A percentile compares a stretch with the other conserved stretches of the same genome.
Conservation (phyloP, 1,140 invertebrate genomes). For the Leptinotarsa undecemlineata region DNA sequence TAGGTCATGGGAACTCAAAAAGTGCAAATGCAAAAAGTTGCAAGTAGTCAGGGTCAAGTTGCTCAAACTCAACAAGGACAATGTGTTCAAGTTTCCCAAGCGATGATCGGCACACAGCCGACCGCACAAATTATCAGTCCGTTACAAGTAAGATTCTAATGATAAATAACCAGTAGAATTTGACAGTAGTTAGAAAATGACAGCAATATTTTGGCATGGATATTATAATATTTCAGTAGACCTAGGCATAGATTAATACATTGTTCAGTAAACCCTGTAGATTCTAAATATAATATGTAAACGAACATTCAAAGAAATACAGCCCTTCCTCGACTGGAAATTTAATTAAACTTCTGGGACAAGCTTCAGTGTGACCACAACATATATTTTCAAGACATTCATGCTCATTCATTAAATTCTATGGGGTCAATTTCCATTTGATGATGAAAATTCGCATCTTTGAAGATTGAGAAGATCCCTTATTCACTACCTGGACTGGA, state of each 20-base stretch:
- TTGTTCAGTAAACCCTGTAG: no score
- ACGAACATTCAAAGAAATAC: no score
- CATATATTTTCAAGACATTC: no score
- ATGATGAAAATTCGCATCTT: no score
- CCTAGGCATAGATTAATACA: background rate
- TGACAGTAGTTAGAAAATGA: constrained; percentile 26
- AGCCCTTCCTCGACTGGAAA: no score
- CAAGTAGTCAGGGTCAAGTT: constrained; percentile 54
- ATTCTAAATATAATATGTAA: no score
- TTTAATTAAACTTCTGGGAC: no score
- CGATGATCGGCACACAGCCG: constrained; percentile 62
- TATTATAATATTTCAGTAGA: constrained; percentile 19
- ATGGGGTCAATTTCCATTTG: no score
- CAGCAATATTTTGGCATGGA: constrained; percentile 11
- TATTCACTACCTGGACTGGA: no score
- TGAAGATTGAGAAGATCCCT: no score
- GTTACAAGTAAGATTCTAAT: constrained; percentile 57
- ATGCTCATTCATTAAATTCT: no score
- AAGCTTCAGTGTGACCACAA: no score
- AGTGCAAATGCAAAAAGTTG: constrained; percentile 61
- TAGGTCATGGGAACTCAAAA: constrained; percentile 60
- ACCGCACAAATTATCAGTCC: constrained; percentile 68
- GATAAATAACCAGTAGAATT: constrained; percentile 23
- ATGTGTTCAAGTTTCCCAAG: constrained; percentile 69
- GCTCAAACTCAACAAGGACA: constrained; percentile 59